phyloP scores from a whole-genome alignment of 37 sponge, comb jelly and placozoan genomes.

The Chondrilla cf. caribensis region DNA sequence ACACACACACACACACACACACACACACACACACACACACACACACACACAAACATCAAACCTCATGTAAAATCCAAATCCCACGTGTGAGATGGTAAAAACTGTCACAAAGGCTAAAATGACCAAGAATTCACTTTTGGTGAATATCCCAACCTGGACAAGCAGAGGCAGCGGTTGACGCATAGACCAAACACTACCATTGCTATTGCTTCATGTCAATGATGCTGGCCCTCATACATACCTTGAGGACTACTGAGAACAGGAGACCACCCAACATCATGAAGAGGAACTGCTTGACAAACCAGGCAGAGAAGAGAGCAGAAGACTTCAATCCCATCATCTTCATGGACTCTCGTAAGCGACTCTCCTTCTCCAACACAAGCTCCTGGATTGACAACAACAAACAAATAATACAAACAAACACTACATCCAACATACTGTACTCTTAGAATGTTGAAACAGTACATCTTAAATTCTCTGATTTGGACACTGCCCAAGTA shows the following conservation, averaged over 20 bases:
- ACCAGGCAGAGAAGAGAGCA: slow-evolving; percentile 86
- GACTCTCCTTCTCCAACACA: slow-evolving; percentile 76
- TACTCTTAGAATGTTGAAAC: too few relatives aligned
- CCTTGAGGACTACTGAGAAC: slow-evolving; percentile 67
- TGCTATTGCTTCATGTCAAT: too few relatives aligned
- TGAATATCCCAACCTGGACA: slow-evolving; percentile 36
- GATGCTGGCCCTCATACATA: neutral
- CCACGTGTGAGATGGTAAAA: slow-evolving; percentile 53
- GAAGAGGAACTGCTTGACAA: slow-evolving; percentile 80
- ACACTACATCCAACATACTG: too few relatives aligned
- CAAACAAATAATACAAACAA: too few relatives aligned
- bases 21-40: too few relatives aligned
- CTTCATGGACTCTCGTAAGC: slow-evolving; percentile 88
- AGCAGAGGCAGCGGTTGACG: neutral
- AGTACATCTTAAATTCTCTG: too few relatives aligned
- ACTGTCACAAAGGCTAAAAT: slow-evolving; percentile 47
- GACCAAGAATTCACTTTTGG: slow-evolving; percentile 50
- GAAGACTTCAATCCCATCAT: slow-evolving; percentile 93
- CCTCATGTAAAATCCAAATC: slow-evolving; percentile 69
- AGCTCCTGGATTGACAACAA: slow-evolving; percentile 50
- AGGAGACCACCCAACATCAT: slow-evolving; percentile 63
- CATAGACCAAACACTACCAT: too few relatives aligned
- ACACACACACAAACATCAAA: slow-evolving; percentile 1
- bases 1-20: too few relatives aligned
- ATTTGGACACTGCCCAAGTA: too few relatives aligned